phyloP scores from a whole-genome alignment of 2,888 invertebrate genomes.

The Chirona hameri region DNA sequence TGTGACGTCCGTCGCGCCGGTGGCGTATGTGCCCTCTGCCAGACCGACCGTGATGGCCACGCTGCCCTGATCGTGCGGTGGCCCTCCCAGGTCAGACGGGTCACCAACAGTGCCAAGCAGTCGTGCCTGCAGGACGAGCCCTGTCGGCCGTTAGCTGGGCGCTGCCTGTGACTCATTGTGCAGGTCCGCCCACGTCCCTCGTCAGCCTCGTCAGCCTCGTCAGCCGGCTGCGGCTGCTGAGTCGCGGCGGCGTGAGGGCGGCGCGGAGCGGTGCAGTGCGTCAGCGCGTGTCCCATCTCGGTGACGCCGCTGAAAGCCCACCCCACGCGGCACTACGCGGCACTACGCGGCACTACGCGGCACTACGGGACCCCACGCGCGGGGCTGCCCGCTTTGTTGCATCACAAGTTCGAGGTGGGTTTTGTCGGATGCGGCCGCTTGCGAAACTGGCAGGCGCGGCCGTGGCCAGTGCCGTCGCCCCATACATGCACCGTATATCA shows the following conservation, averaged over 20 bases:
- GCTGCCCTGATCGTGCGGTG: too few species aligned
- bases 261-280: not conserved
- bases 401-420: conserved; percentile 9
- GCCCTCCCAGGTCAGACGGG: not conserved
- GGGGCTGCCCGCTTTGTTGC: conserved; percentile 22
- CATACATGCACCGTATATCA: not conserved
- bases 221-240: not conserved
- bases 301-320: not conserved
- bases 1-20: too few species aligned
- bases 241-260: not conserved
- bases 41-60: not conserved
- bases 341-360: not conserved
- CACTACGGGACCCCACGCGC: not conserved
- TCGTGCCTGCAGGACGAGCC: not conserved
- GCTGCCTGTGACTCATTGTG: not conserved
- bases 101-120: not conserved
- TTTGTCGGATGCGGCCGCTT: not conserved
- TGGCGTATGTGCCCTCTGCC: too few species aligned
- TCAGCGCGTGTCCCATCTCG: not conserved
- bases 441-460: not conserved
- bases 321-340: not conserved
- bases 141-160: not conserved
- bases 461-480: not conserved
- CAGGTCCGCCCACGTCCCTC: not conserved
- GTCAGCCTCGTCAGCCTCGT: not conserved